Percentiles rank a stretch among this genome's conserved stretches.
These are phyloP conservation scores for Arnoldichthys spilopterus DNA, from an alignment of 2,797 vertebrate genomes.

Conservation along the genomic window DNA sequence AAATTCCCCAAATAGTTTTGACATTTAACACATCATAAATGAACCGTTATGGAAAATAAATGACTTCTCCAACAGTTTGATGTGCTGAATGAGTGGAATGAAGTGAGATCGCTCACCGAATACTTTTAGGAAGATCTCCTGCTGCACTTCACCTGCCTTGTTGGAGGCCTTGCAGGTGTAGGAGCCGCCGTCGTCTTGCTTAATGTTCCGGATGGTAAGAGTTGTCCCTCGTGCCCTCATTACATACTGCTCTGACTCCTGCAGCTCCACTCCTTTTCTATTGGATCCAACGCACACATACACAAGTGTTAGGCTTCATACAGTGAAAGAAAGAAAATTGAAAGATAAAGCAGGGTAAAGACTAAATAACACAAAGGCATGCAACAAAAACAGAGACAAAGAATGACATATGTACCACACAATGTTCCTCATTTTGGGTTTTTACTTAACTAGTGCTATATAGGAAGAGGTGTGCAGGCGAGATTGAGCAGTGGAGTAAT, in stretches of 20 bases:
- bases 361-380: neutral
- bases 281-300: slow-evolving; percentile 44
- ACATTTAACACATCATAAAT: slow-evolving; percentile 26
- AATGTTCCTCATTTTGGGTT: neutral
- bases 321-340: neutral
- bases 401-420: neutral
- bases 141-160: slow-evolving; percentile 92
- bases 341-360: neutral
- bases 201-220: slow-evolving; percentile 88
- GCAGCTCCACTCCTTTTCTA: slow-evolving; percentile 89
- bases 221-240: slow-evolving; percentile 80
- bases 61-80: neutral
- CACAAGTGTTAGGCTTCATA: neutral
- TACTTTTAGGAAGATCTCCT: slow-evolving; percentile 91
- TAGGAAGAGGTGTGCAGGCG: slow-evolving; percentile 25
- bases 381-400: slow-evolving; percentile 1
- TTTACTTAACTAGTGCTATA: neutral
- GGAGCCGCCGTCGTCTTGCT: slow-evolving; percentile 84
- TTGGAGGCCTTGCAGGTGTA: slow-evolving; percentile 92
- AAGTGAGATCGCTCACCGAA: slow-evolving; percentile 84
- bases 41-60: neutral
- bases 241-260: slow-evolving; percentile 87
- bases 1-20: slow-evolving; percentile 7
- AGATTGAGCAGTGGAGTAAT: slow-evolving; percentile 26
- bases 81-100: neutral